These are phyloP conservation scores for Betta splendens DNA, from an alignment of 2,797 vertebrate species.

Conservation along the genomic window DNA sequence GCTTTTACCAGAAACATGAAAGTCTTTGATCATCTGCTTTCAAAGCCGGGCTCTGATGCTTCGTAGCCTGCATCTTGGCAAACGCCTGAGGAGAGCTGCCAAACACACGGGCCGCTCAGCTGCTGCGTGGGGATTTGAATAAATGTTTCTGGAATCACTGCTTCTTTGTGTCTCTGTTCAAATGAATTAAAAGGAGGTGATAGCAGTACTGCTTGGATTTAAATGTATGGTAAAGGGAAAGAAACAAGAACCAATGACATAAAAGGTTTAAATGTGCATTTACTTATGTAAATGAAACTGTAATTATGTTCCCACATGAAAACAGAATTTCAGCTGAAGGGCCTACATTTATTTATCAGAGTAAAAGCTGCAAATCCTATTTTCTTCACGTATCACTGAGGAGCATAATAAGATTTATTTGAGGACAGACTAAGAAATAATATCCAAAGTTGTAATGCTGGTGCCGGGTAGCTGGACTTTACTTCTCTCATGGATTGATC, in stretches of 20 bases:
- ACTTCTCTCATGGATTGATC: no score
- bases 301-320: no score
- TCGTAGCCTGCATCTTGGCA: constrained; percentile 27
- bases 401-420: no score
- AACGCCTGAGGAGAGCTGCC: constrained; percentile 36
- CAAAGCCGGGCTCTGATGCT: constrained; percentile 28
- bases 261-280: no score
- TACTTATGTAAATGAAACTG: no score
- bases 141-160: constrained; percentile 46
- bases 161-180: constrained; percentile 29
- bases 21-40: constrained; percentile 44
- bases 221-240: background rate
- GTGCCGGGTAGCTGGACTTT: no score
- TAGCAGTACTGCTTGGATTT: constrained; percentile 15
- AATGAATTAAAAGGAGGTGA: constrained; percentile 35
- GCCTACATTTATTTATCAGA: no score
- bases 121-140: constrained; percentile 33
- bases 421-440: no score
- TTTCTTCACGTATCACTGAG: no score
- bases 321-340: no score
- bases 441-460: no score
- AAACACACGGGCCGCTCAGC: constrained; percentile 30
- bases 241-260: background rate
- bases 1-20: constrained; percentile 42
- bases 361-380: no score